Base-by-base conservation (phyloP, 2,888 invertebrate species). In the Meiosimyza decipiens region DNA sequence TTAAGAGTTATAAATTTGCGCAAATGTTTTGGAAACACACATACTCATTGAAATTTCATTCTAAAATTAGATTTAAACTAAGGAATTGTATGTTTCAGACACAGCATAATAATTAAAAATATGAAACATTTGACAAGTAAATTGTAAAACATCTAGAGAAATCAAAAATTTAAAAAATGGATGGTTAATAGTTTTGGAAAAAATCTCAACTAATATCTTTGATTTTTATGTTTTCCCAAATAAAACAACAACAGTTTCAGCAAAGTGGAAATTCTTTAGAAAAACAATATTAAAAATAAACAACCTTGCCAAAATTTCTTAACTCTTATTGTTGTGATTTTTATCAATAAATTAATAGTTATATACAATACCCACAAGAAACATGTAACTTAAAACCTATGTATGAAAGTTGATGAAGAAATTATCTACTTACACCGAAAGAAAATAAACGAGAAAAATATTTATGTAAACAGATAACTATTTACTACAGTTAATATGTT, bases 311-410 rank as follows among this genome's bases (percentile, higher is more conserved):
- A 54, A 28, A 75, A 76, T 77, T 77, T 79, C 78, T 78, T 80
- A 73, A 85, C 84, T 85, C 85, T 85, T 80, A 83, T 84, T 84
- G 85, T 85, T 85, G 85, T 85, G 85, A 85, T 85, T 85, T 85
- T 84, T 82, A 73, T 77, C 78, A 77, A 72, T 67, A 55, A 63
- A 49, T 49, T 9, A n/a, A 54, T 50, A 69, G 59, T 68, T 47
- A 6, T 13, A 63, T 63, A 2, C 63, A 63, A 33, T 49, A 47
- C 16, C 63, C 40, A 47, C 2, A 49, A 5, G 40, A 13, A 49
- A 50, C 16, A 40, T 64, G 64, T 64, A 50, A 40, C 40, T 40
- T 40, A 40, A 40, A 40, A 40, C 62, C 15, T 51, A 6, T 62
- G 22, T 33, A 18, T 2, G 62, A 28, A 28, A 33, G 40, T 28